Base-by-base conservation (phyloP, 2,888 invertebrate species). In the Drosophila diplacantha region DNA sequence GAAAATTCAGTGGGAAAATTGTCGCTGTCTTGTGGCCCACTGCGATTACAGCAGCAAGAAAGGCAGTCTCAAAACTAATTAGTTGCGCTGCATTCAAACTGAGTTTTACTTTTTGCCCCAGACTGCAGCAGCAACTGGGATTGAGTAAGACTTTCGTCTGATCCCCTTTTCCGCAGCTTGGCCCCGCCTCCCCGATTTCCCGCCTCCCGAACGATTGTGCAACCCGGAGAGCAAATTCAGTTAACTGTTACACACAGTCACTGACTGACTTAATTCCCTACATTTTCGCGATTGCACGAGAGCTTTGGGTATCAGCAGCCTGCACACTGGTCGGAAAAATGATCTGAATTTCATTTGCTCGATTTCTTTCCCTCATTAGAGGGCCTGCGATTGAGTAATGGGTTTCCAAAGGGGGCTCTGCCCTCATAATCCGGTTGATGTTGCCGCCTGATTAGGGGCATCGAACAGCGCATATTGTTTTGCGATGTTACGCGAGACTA, bases 241-340 rank as follows among this genome's bases (percentile, higher is more conserved):
- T 81, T 81, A 79, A 81, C 74, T 79, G 77, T 81, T 81, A 75
- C 79, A 83, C 81, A 69, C 74, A 75, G 59, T 75, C 76, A 66
- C 79, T 78, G 78, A 58, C 75, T 79, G 83, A 81, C 83, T 83
- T 79, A 79, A 79, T 79, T 83, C 81, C 78, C 80, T 79, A 83
- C 81, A 81, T 78, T 74, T 80, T 61, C 43, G 44, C 44, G 44
- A 55, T 64, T 73, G 56, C 69, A 57, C 34, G 51, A 31, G 60
- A 62, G 50, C 51, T 39, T 31, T 22, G 34, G 35, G 51, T 22
- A 44, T 22, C 26, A 29, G 26, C 26, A 18, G 44, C 29, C 44
- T 20, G 38, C 38, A 38, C 38, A 65, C 20, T 66, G 66, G 47
- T 54, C 38, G 22, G 44, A 41, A 32, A 43, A 44, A 32, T 59